Base-by-base conservation (phyloP, 1,140 invertebrate genomes). In the Bombus breviceps region DNA sequence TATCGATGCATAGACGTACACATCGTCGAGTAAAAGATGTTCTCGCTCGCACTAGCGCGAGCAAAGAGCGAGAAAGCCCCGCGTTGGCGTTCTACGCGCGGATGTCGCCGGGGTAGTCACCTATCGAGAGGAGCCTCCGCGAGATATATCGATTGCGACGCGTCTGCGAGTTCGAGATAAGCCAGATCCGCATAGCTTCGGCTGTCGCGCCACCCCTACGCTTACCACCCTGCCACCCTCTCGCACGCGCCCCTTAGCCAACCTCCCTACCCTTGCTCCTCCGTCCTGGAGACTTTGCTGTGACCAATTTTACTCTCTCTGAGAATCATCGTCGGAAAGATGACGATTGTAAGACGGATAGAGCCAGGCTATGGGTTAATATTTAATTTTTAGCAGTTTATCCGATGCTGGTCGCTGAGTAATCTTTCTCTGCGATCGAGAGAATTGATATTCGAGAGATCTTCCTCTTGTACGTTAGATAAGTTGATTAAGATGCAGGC, bases 141-240 rank as follows among this genome's bases (percentile, higher is more conserved):
- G 89, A 90, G 89, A 90, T 90, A 90, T 90, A 95, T 95, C 93
- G 94, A 95, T 95, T 94, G 93, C 91, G 93, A 94, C 93, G 92
- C 93, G 94, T 95, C 93, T 95, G 93, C 92, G 92, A 94, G 87
- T 92, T 92, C 73, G 91, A 93, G 94, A 95, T 95, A 95, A 95
- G 93, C 93, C 82, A 87, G 92, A 90, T 90, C 88, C 89, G 89
- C 89, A 90, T 90, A 90, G 88, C 88, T 79, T 85, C 86, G 89
- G 86, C 86, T 90, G 88, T 90, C 89, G 86, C 75, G 86, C 88
- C 77, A 53, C 88, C 85, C 77, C 83, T 53, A 73, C 80, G 79
- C 53, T 86, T 66, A 22, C 71, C 15, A 12, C 10, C 59, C 32
- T 43, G 39, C 66, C 79, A 39, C 68, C 64, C 34, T n/a, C n/a